Evolutionary conservation across 2,797 vertebrate species (phyloP).

Genomic region (Gambelia wislizenii): DNA sequence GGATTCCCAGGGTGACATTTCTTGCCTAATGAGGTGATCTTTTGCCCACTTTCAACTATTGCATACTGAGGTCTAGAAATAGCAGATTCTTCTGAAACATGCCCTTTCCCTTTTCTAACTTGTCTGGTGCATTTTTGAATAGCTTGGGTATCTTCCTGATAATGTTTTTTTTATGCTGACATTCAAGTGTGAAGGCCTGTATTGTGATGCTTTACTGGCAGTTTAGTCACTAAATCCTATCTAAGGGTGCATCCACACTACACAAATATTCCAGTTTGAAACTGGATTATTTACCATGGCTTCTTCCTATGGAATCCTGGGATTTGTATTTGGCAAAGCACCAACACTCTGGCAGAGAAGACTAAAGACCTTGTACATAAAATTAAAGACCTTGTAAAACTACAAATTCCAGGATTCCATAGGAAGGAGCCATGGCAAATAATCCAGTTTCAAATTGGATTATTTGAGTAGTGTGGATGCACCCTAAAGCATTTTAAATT

Average conservation of each 20-base stretch:
- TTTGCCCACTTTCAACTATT: not conserved
- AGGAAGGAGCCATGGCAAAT: no score
- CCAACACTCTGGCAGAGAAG: no score
- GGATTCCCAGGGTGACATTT: not conserved
- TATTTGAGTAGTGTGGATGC: no score
- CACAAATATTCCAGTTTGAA: no score
- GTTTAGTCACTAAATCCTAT: not conserved
- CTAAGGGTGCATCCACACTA: no score
- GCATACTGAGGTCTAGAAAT: not conserved
- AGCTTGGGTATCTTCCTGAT: not conserved
- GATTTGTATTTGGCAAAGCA: no score
- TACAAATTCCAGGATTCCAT: no score
- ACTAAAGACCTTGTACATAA: no score
- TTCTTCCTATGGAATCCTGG: no score
- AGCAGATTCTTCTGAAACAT: not conserved
- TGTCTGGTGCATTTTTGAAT: not conserved
- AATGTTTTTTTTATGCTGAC: not conserved
- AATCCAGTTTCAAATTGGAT: no score
- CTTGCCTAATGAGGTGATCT: not conserved
- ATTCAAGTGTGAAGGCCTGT: not conserved
- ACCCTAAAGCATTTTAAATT: not conserved
- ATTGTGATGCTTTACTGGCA: not conserved
- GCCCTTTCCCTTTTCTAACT: not conserved
- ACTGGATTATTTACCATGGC: no score
- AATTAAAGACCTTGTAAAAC: no score